phyloP scores from a whole-genome alignment of 2,888 invertebrate species.

The Sinelater perroti region DNA sequence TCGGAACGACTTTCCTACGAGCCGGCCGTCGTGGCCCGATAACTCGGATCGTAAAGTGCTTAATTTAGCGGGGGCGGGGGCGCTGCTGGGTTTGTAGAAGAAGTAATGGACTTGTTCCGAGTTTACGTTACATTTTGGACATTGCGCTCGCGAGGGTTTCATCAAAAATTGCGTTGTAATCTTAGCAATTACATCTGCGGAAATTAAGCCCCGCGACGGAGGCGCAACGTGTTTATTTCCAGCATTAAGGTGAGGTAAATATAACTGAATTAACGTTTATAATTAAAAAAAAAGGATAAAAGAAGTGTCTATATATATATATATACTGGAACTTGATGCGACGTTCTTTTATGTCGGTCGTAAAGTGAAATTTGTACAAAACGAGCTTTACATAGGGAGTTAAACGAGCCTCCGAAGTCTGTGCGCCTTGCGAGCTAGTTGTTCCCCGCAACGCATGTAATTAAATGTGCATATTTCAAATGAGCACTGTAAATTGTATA shows the following conservation, averaged over 20 bases:
- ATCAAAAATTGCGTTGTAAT: slow-evolving; percentile 34
- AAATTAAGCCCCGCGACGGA: slow-evolving; percentile 33
- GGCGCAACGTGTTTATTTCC: slow-evolving; percentile 29
- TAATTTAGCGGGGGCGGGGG: background rate
- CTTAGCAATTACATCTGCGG: slow-evolving; percentile 34
- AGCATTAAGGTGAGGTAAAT: slow-evolving; percentile 23
- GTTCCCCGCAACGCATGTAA: slow-evolving; percentile 17
- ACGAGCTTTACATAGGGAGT: slow-evolving; percentile 6
- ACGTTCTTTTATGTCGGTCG: background rate
- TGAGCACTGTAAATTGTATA: slow-evolving; percentile 26
- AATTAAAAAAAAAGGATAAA: slow-evolving; percentile 26
- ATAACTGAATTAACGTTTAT: slow-evolving; percentile 29
- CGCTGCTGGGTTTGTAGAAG: slow-evolving; percentile 1
- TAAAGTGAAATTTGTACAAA: slow-evolving; percentile 3
- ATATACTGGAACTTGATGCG: background rate
- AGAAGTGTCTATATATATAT: background rate
- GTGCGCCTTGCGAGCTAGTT: slow-evolving; percentile 10
- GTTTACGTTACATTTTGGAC: slow-evolving; percentile 18
- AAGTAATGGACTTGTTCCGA: slow-evolving; percentile 17
- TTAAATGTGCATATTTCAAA: slow-evolving; percentile 16
- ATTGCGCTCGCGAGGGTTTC: slow-evolving; percentile 21
- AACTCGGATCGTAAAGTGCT: slow-evolving; percentile 21
- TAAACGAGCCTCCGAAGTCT: slow-evolving; percentile 10
- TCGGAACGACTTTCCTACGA: slow-evolving; percentile 12
- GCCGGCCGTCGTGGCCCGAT: slow-evolving; percentile 4